These are phyloP conservation scores for Poecilia picta DNA, from an alignment of 2,797 vertebrate species.

Conservation along the genomic window DNA sequence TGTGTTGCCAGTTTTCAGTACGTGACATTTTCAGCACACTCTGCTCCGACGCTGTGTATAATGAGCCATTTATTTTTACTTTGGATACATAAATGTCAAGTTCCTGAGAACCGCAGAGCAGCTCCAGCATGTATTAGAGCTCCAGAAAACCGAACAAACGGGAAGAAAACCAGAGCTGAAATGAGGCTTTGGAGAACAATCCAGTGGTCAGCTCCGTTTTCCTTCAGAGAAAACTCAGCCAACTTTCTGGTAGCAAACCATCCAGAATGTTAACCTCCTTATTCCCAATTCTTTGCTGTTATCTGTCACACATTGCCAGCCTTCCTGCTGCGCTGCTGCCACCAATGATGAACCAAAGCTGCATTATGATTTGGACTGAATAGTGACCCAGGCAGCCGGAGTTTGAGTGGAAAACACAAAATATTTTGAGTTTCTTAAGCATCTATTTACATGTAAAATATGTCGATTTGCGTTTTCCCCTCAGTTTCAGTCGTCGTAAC, in stretches of 20 bases:
- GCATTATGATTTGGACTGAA: background rate
- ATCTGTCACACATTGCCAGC: background rate
- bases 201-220: background rate
- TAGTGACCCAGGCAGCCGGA: background rate
- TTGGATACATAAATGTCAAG: constrained; percentile 19
- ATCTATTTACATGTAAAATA: background rate
- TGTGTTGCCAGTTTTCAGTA: constrained; percentile 1
- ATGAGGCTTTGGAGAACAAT: background rate
- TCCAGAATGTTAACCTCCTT: background rate
- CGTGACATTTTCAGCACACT: constrained; percentile 16
- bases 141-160: background rate
- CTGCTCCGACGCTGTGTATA: background rate
- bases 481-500: background rate
- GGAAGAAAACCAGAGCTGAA: background rate
- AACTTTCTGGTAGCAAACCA: background rate
- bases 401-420: background rate
- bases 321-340: background rate
- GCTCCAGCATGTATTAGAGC: background rate
- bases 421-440: background rate
- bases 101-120: background rate
- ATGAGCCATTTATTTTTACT: constrained; percentile 1
- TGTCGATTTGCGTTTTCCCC: background rate
- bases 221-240: background rate
- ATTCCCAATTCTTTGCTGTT: background rate
- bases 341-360: background rate